These are phyloP conservation scores for Papilio glaucus DNA, from an alignment of 1,140 invertebrate species.

Conservation along the genomic window DNA sequence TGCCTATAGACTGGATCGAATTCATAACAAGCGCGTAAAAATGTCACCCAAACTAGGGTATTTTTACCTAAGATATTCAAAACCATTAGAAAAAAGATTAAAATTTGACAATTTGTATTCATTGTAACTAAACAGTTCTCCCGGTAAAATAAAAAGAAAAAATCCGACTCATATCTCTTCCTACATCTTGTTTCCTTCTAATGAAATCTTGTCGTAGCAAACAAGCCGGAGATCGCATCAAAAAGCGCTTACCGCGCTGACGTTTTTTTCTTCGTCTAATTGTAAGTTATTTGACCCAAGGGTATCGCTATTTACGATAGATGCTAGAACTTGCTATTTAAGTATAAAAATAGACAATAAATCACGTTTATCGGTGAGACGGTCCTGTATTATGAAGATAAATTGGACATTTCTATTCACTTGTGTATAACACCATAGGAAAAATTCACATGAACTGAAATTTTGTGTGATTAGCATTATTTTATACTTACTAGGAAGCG, in stretches of 20 bases:
- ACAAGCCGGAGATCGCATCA: constrained; percentile 53
- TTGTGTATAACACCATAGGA: too few species aligned
- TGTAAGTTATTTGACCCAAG: constrained; percentile 53
- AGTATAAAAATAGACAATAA: constrained; percentile 34
- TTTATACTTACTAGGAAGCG: too few species aligned
- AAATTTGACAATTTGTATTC: constrained; percentile 12
- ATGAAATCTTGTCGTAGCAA: constrained; percentile 60
- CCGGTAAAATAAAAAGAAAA: constrained; percentile 18
- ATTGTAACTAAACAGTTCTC: constrained; percentile 4
- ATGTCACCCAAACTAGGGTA: neutral
- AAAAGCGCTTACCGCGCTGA: constrained; percentile 55
- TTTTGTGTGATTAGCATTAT: too few species aligned
- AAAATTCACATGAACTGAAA: too few species aligned
- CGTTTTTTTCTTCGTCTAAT: constrained; percentile 55
- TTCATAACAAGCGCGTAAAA: neutral
- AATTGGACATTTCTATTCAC: neutral
- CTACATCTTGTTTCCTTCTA: constrained; percentile 51
- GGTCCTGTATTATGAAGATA: neutral
- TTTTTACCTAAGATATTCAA: neutral
- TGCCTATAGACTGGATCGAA: too few species aligned
- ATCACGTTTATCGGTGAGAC: constrained; percentile 41
- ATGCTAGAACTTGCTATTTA: constrained; percentile 13
- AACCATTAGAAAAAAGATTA: neutral
- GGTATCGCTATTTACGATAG: constrained; percentile 38
- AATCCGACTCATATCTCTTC: constrained; percentile 36